Conservation (phyloP, 2,888 invertebrate species). For the Synanthedon myopaeformis region DNA sequence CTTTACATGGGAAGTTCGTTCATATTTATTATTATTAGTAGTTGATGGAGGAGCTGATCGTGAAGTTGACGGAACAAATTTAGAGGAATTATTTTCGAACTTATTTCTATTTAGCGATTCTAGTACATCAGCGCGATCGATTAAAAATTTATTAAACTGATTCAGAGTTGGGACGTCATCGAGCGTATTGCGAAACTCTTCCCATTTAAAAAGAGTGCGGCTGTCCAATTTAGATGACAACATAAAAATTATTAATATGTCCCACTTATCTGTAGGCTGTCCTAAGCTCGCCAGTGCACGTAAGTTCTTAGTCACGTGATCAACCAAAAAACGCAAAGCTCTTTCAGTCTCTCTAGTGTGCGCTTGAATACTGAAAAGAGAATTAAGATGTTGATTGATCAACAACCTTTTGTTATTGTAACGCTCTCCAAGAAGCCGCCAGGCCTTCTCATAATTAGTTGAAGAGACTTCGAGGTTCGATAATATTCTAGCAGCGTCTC, state of each 20-base stretch:
- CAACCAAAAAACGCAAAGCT: slow-evolving; percentile 10
- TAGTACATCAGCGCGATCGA: slow-evolving; percentile 4
- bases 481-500: slow-evolving; percentile 11
- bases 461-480: slow-evolving; percentile 8
- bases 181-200: slow-evolving; percentile 4
- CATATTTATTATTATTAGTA: too few species aligned
- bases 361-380: slow-evolving; percentile 8
- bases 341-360: slow-evolving; percentile 8
- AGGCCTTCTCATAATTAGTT: slow-evolving; percentile 7
- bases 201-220: slow-evolving; percentile 7
- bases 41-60: too few species aligned
- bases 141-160: slow-evolving; percentile 4
- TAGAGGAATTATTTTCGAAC: background rate
- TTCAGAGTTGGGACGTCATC: slow-evolving; percentile 1
- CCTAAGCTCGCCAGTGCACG: slow-evolving; percentile 11
- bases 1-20: too few species aligned
- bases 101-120: slow-evolving; percentile 2
- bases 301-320: slow-evolving; percentile 12
- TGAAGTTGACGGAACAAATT: too few species aligned
- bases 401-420: slow-evolving; percentile 9
- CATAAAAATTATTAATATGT: slow-evolving; percentile 7
- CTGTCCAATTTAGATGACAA: slow-evolving; percentile 10
- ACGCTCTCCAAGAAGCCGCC: slow-evolving; percentile 6
- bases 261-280: slow-evolving; percentile 11
- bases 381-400: slow-evolving; percentile 11